Conservation (phyloP, 2,888 invertebrate genomes). For the Gastracanthus pulcherrimus region DNA sequence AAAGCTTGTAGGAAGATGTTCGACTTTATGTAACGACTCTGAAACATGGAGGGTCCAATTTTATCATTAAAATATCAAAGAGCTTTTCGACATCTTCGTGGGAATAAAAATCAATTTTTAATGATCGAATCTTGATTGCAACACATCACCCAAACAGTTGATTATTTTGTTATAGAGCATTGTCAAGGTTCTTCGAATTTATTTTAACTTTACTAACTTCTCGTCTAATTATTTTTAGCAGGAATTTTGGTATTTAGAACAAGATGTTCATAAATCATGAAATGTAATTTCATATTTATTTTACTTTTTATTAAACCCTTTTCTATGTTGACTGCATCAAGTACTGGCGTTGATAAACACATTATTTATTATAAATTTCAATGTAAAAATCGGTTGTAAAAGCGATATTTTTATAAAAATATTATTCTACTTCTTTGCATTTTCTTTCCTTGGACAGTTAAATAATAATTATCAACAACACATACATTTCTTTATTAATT, state of each 20-base stretch:
- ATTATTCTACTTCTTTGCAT: too few species aligned
- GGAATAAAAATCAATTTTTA: slow-evolving; percentile 2
- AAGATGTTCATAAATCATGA: too few species aligned
- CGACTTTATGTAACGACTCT: slow-evolving; percentile 33
- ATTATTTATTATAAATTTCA: too few species aligned
- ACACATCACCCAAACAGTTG: neutral
- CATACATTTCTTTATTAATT: too few species aligned
- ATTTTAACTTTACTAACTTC: slow-evolving; percentile 2
- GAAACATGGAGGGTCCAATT: neutral
- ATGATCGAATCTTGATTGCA: neutral
- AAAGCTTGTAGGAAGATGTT: slow-evolving; percentile 9
- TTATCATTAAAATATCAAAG: slow-evolving; percentile 7
- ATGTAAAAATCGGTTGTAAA: too few species aligned
- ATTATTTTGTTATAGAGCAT: neutral
- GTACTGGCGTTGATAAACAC: too few species aligned
- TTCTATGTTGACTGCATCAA: too few species aligned
- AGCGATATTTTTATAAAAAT: too few species aligned
- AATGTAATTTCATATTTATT: too few species aligned
- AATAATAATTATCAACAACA: too few species aligned
- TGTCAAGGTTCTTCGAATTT: neutral
- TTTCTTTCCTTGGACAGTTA: too few species aligned
- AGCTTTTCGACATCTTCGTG: neutral
- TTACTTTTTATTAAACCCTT: too few species aligned
- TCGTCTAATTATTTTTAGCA: slow-evolving; percentile 22
- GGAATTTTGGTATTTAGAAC: slow-evolving; percentile 5